Evolutionary conservation across 1,140 invertebrate species (phyloP).

Genomic region (Tetraneura akinire): DNA sequence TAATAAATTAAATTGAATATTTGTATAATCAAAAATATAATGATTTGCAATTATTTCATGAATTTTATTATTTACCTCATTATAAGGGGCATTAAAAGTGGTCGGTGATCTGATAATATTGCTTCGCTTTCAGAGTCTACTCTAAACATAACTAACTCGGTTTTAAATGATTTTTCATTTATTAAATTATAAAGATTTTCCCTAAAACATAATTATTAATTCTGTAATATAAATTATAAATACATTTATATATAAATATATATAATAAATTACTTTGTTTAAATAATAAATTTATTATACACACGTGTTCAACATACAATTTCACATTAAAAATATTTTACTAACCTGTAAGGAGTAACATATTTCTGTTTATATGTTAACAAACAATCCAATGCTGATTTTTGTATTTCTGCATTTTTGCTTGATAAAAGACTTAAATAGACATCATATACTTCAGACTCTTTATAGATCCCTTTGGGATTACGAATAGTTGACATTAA

Average conservation of each 20-base stretch:
- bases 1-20: no score
- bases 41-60: neutral
- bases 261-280: no score
- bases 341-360: slow-evolving; percentile 39
- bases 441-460: slow-evolving; percentile 72
- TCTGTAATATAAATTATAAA: no score
- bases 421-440: slow-evolving; percentile 79
- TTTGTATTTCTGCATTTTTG: slow-evolving; percentile 74
- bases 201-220: slow-evolving; percentile 71
- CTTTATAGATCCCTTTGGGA: slow-evolving; percentile 75
- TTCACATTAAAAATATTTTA: slow-evolving; percentile 59
- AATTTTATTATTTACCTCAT: slow-evolving; percentile 62
- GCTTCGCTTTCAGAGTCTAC: slow-evolving; percentile 70
- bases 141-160: slow-evolving; percentile 77
- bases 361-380: slow-evolving; percentile 44
- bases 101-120: slow-evolving; percentile 73
- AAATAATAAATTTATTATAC: no score
- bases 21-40: no score
- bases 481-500: slow-evolving; percentile 80
- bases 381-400: slow-evolving; percentile 76
- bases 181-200: slow-evolving; percentile 75
- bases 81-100: slow-evolving; percentile 76
- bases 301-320: neutral
- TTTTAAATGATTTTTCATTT: slow-evolving; percentile 85
- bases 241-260: no score